Percentiles rank a stretch among this genome's conserved stretches.
phyloP scores from a whole-genome alignment of 2,888 invertebrate species.

The Torymus auratus region DNA sequence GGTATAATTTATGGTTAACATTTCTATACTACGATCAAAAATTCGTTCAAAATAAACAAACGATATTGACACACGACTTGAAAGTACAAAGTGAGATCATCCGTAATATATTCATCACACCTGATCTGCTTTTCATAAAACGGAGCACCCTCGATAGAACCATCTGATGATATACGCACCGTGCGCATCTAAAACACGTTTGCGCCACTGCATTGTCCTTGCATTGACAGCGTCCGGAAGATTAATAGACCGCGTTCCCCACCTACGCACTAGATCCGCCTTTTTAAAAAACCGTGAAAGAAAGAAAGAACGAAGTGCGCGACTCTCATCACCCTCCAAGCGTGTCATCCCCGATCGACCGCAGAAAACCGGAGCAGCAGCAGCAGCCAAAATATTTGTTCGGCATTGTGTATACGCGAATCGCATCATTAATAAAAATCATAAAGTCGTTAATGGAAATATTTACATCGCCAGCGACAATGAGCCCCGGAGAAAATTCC shows the following conservation, averaged over 20 bases:
- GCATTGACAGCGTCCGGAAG: conserved; percentile 4
- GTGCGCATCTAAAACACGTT: background rate
- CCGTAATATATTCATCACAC: too few species aligned
- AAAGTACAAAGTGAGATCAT: too few species aligned
- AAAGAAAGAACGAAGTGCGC: conserved; percentile 8
- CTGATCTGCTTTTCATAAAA: too few species aligned
- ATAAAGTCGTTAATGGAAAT: conserved; percentile 68
- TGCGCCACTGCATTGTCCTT: background rate
- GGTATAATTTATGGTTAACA: too few species aligned
- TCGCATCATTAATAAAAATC: conserved; percentile 71
- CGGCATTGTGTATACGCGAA: conserved; percentile 33
- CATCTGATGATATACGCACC: background rate
- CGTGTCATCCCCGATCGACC: background rate
- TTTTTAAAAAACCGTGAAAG: background rate
- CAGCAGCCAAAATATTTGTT: conserved; percentile 61
- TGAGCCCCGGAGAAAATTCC: conserved; percentile 46
- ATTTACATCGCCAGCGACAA: conserved; percentile 60
- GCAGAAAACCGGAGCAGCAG: conserved; percentile 50
- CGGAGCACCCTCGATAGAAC: background rate
- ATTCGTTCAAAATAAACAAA: too few species aligned
- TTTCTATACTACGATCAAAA: too few species aligned
- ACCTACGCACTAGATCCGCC: background rate
- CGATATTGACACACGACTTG: too few species aligned
- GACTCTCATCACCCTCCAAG: background rate
- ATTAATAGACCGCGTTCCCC: conserved; percentile 20